Evolutionary conservation across 2,888 invertebrate genomes (phyloP), one percentile per base, ranked within the genome.

Genomic region (Holacanthella duospinosa): DNA sequence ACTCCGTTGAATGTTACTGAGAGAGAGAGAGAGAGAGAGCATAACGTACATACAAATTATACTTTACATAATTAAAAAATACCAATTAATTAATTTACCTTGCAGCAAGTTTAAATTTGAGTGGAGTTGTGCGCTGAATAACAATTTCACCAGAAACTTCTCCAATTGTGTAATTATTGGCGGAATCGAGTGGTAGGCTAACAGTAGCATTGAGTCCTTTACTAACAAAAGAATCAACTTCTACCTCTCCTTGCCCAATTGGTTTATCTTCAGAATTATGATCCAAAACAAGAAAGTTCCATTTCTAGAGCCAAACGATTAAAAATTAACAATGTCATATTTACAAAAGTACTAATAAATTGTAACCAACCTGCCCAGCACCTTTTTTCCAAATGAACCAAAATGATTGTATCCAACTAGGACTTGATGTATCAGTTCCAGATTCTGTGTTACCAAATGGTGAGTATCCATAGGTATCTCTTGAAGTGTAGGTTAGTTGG

Each of bases 321-420:
- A 27, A 55, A 55, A 55, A 26, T 53, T 12, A 24, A 53, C 21
- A 53, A 6, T 12, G 9, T 6, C 21, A 53, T 53, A 53, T 25
- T 36, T 16, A 36, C 6, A 36, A 36, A 16, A 36, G 9, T 12
- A 16, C 36, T 6, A 36, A 16, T 9, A 36, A 36, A 36, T 16
- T 48, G 21, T 48, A 9, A 55, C 27, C 21, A 29, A 58, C 58
- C 58, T 58, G 58, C 3, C 28, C 27, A 36, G 58, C 9, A 4
- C 36, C 58, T 43, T 58, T 28, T 24, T 58, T 58, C 58, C 58
- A 58, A 9, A 58, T n/a, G 29, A 58, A 28, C 58, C 58, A 58
- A 43, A 58, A 58, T 9, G 36, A 3, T 29, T 58, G 29, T 9
- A 2, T 24, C 58, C 58, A 58, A 24, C 24, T 24, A 24, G 58